A percentile compares a stretch with the other conserved stretches of the same genome.
These are phyloP conservation scores for Brevimyrus niger DNA, from an alignment of 2,113 vertebrate genomes.

Conservation along the genomic window DNA sequence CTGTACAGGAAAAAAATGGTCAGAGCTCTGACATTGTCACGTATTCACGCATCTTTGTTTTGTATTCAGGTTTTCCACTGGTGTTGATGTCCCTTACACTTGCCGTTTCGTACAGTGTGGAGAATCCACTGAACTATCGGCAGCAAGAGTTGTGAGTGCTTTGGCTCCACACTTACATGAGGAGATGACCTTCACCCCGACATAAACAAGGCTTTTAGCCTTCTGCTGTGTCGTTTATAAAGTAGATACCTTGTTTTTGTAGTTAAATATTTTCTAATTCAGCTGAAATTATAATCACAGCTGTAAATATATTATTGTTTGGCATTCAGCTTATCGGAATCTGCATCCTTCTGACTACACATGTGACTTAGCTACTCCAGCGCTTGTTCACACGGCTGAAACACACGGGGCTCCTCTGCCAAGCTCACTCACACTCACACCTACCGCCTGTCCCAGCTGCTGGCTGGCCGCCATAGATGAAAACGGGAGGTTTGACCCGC, in stretches of 20 bases:
- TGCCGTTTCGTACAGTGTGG: conserved; percentile 30
- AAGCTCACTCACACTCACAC: not conserved
- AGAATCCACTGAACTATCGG: conserved; percentile 43
- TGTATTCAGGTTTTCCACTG: conserved; percentile 40
- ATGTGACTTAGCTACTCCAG: not conserved
- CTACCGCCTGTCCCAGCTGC: conserved; percentile 40
- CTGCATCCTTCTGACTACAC: not conserved
- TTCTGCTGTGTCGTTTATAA: not conserved
- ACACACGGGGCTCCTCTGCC: not conserved
- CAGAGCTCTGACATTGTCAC: not conserved
- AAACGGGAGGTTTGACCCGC: conserved; percentile 24
- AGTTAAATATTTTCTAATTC: not conserved
- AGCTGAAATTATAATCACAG: not conserved
- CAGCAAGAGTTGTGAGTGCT: conserved; percentile 54
- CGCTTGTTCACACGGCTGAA: not conserved
- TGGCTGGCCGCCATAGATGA: conserved; percentile 50
- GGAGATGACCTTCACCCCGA: not conserved
- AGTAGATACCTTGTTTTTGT: not conserved
- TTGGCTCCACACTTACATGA: not conserved
- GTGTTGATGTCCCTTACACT: conserved; percentile 42
- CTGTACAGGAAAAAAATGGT: not conserved
- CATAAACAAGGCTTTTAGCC: not conserved
- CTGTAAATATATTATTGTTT: not conserved
- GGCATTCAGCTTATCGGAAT: not conserved
- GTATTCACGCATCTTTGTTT: not conserved